Evolutionary conservation across 2,888 invertebrate species (phyloP), one percentile per base, ranked within the genome.

Genomic region (Nomada lathburiana): DNA sequence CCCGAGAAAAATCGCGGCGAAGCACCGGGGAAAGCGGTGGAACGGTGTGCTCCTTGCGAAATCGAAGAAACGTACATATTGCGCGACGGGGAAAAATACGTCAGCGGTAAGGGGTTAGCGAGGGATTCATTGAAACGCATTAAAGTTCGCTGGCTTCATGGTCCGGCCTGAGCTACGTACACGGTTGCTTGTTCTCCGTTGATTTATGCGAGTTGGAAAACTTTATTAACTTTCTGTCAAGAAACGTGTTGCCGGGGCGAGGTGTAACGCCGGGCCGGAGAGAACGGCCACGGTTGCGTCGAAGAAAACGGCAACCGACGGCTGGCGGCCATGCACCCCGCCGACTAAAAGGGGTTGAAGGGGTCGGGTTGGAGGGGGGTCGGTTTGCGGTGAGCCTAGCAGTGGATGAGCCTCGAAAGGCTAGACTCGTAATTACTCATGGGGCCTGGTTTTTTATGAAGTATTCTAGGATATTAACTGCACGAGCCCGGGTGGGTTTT

Each of bases 191-290:
- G 69, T n/a, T n/a, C n/a, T 2, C 82, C 89, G 90, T 86, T 92
- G 92, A 92, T 91, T 91, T 92, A 92, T 92, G 91, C 89, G 86
- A 90, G 90, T 88, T 91, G 84, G 87, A 89, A 89, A 92, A 92
- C 88, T 92, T 92, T 90, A 89, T 90, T 89, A 91, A 90, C 89
- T 90, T 86, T 88, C 89, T 88, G 90, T 90, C 90, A 89, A 89
- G 89, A 88, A 87, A 88, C 85, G 86, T 85, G 89, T 85, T 87
- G 88, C 86, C 85, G 70, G n/a, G 83, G 77, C 82, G 75, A 74
- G 79, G 82, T 67, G 57, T 67, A 84, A 68, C 73, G 71, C 50
- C 23, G 67, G 10, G 13, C 13, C 26, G 55, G 73, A 57, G 72
- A 52, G 60, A 29, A 68, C 57, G 36, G 47, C 29, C 53, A 11